Conservation (phyloP, 2,113 vertebrate species). For the Nanorana parkeri region DNA sequence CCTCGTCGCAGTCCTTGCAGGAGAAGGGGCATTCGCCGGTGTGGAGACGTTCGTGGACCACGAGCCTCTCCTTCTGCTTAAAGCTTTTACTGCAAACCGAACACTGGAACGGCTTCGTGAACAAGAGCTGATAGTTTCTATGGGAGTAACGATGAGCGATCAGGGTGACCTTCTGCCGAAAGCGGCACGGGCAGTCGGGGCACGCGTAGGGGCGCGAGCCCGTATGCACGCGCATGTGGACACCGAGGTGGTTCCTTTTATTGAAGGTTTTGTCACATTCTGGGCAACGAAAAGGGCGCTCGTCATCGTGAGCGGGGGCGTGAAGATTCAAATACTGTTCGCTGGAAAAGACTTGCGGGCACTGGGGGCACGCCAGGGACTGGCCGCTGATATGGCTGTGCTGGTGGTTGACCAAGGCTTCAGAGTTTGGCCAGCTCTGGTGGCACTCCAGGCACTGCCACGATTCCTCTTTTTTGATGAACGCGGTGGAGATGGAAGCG, state of each 20-base stretch:
- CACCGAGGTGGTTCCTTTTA: conserved; percentile 75
- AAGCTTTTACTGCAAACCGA: conserved; percentile 28
- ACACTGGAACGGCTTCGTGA: conserved; percentile 15
- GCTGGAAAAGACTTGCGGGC: conserved; percentile 31
- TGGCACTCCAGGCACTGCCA: conserved; percentile 34
- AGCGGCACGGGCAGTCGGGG: conserved; percentile 77
- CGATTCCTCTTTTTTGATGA: conserved; percentile 9
- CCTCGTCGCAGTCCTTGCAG: conserved; percentile 71
- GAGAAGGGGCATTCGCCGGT: conserved; percentile 67
- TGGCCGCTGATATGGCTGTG: not conserved
- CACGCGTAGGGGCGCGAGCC: conserved; percentile 82
- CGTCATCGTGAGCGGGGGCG: conserved; percentile 55
- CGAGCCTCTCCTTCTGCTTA: conserved; percentile 72
- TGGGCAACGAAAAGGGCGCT: conserved; percentile 69
- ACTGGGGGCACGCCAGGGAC: conserved; percentile 10
- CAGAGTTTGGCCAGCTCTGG: not conserved
- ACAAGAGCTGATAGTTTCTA: not conserved
- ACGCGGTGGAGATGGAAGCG: not conserved
- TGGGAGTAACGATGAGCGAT: conserved; percentile 40
- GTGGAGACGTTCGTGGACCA: conserved; percentile 69
- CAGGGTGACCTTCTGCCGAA: conserved; percentile 69
- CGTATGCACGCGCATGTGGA: conserved; percentile 81
- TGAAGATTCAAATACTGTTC: conserved; percentile 23
- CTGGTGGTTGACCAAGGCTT: conserved; percentile 11
- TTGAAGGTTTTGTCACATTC: conserved; percentile 67